phyloP scores from a whole-genome alignment of 2,113 vertebrate species.

The Varanus salvator region DNA sequence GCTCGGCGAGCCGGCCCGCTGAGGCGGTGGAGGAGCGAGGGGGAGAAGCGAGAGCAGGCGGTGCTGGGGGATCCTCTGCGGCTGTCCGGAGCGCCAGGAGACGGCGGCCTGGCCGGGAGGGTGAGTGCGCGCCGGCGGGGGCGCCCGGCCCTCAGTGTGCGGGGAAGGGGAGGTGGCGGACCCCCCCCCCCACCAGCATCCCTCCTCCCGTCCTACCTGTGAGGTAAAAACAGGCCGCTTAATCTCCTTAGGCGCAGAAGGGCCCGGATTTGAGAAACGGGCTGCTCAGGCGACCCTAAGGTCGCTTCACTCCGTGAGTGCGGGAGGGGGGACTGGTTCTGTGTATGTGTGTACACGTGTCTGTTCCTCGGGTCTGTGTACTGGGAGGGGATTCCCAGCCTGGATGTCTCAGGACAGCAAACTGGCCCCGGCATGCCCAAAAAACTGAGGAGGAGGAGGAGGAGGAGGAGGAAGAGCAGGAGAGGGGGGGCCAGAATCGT shows the following conservation, averaged over 20 bases:
- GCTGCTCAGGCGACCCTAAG: background rate
- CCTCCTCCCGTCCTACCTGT: background rate
- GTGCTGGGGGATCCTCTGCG: background rate
- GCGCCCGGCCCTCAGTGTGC: background rate
- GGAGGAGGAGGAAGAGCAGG: no score
- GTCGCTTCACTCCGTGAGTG: background rate
- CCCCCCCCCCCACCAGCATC: background rate
- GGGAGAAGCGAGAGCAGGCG: background rate
- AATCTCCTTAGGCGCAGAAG: no score
- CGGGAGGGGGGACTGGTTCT: background rate
- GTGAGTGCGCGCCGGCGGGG: constrained; percentile 16
- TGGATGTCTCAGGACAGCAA: background rate
- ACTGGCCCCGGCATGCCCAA: no score
- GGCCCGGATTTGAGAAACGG: no score
- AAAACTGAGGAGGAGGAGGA: background rate
- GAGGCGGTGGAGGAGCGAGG: background rate
- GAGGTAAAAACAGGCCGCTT: background rate
- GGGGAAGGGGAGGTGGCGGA: background rate
- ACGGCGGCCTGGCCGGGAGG: constrained; percentile 26
- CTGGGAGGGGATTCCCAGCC: background rate
- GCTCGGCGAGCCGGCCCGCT: background rate
- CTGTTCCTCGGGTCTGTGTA: background rate
- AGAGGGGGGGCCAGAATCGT: background rate
- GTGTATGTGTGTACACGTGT: background rate
- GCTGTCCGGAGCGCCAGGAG: constrained; percentile 17